Base-by-base conservation (phyloP, 2,113 vertebrate genomes). In the Pelodiscus sinensis region DNA sequence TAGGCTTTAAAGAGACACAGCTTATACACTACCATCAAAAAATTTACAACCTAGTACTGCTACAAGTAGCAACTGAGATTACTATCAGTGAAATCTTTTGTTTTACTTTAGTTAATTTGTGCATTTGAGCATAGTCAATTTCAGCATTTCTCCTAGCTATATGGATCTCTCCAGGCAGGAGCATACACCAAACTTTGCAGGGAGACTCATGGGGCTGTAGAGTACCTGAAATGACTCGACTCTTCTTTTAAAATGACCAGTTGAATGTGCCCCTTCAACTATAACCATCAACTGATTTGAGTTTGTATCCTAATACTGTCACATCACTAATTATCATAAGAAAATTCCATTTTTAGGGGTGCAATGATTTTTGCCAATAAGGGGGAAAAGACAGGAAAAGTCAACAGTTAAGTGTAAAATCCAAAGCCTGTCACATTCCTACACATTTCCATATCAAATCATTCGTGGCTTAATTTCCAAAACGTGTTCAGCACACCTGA, bases 51-150 rank as follows among this genome's bases (percentile, higher is more conserved):
- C 82, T 18, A 73, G 38, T 56, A 35, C 56, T 54, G 56, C 87
- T 95, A 87, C 65, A 75, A 68, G 38, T 12, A 75, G 22, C 35
- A 12, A 12, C 4, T 10, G 19, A 12, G 89, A 92, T 85, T 89
- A 95, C 73, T 29, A 22, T 7, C 31, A 71, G 18, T 35, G 65
- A 71, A 86, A 27, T 29, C 89, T 79, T 54, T 93, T 62, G 27
- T 29, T 25, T 78, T 92, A 86, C 82, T 35, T 89, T 83, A 86
- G 13, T 44, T 52, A 86, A 80, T 87, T 85, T 12, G 18, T 9
- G n/a, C 92, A 78, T 16, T 56, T 94, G 85, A 88, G 22, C 16
- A 75, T 38, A 24, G n/a, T 14, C 85, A 24, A 90, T 90, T 90
- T 96, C 92, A 93, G 11, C 14, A 4, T 50, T 25, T 77, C 73